Percentiles rank a stretch among this genome's conserved stretches.
Evolutionary conservation across 2,113 vertebrate species (phyloP).

Genomic region (Psephotus haematonotus): DNA sequence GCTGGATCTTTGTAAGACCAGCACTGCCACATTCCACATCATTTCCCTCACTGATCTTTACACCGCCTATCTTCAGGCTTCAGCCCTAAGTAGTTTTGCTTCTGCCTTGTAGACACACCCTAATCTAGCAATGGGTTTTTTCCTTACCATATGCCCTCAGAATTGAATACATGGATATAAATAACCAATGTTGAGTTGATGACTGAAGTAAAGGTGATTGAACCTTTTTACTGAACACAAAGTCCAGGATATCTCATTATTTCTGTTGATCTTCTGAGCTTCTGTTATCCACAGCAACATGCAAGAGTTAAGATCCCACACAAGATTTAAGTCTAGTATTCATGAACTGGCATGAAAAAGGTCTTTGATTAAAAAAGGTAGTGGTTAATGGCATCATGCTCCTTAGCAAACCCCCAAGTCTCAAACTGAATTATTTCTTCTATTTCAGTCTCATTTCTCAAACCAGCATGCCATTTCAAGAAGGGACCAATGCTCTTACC

Average conservation of each 20-base stretch:
- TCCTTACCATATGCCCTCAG: neutral
- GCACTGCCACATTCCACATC: constrained; percentile 35
- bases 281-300: neutral
- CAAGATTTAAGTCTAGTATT: neutral
- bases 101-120: neutral
- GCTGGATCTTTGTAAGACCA: neutral
- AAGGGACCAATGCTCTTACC: constrained; percentile 73
- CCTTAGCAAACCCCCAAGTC: neutral
- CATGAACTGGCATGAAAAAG: neutral
- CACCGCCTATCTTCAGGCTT: neutral
- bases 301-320: neutral
- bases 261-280: neutral
- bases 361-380: neutral
- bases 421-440: neutral
- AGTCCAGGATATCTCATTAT: neutral
- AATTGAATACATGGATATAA: neutral
- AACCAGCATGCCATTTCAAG: neutral
- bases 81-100: neutral
- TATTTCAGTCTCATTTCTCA: neutral
- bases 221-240: neutral
- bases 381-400: neutral
- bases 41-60: neutral
- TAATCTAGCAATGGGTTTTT: neutral
- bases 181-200: neutral
- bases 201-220: neutral